phyloP scores from a whole-genome alignment of 2,888 invertebrate genomes.

The Phengaris alcon region DNA sequence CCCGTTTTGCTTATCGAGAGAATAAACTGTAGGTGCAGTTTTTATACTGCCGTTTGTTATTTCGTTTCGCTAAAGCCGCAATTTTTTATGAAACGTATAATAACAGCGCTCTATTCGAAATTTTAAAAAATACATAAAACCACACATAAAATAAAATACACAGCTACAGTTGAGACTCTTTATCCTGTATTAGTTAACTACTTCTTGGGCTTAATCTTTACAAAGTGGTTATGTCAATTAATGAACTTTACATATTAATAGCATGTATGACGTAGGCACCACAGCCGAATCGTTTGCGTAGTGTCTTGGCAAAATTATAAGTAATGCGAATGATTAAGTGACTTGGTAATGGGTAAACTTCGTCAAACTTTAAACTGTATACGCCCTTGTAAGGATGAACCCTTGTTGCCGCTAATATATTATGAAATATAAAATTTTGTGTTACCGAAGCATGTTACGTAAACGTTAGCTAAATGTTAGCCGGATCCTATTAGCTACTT shows the following conservation, averaged over 20 bases:
- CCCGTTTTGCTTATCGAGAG: conserved; percentile 47
- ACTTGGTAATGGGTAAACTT: conserved; percentile 69
- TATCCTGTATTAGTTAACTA: background rate
- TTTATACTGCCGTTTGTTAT: background rate
- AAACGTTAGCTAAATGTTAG: background rate
- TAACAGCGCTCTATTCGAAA: no score
- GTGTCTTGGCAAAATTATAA: conserved; percentile 32
- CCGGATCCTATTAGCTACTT: background rate
- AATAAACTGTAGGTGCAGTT: conserved; percentile 36
- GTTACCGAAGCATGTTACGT: background rate
- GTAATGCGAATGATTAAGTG: conserved; percentile 69
- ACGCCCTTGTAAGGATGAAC: background rate
- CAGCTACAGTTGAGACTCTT: no score
- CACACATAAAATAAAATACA: no score
- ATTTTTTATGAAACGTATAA: background rate
- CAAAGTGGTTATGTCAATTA: background rate
- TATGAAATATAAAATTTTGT: conserved; percentile 8
- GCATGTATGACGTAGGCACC: background rate
- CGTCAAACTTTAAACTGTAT: conserved; percentile 53
- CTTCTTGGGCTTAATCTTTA: background rate
- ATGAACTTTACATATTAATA: conserved; percentile 10
- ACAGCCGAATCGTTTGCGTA: background rate
- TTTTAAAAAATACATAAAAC: no score
- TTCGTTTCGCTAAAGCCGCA: background rate
- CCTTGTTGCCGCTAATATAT: conserved; percentile 18